phyloP scores from a whole-genome alignment of 2,113 vertebrate genomes.

The Benitochromis conjunctus region DNA sequence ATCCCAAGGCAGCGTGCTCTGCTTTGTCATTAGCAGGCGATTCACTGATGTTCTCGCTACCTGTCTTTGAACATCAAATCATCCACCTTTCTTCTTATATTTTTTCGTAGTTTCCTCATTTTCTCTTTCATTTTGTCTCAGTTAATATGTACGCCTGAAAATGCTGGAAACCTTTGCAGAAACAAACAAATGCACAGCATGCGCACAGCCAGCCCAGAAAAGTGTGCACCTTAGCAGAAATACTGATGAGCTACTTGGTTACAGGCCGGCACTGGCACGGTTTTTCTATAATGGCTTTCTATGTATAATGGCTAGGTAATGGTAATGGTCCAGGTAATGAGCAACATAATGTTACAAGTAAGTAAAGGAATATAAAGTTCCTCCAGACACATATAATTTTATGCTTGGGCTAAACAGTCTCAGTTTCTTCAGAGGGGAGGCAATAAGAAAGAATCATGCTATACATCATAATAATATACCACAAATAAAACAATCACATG shows the following conservation, averaged over 20 bases:
- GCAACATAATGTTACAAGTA: slow-evolving; percentile 49
- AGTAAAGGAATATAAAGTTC: slow-evolving; percentile 38
- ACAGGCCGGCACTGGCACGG: slow-evolving; percentile 42
- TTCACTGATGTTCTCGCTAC: slow-evolving; percentile 28
- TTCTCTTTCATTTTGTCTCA: not conserved
- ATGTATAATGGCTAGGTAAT: slow-evolving; percentile 50
- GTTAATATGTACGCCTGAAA: slow-evolving; percentile 1
- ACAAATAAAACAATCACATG: slow-evolving; percentile 19
- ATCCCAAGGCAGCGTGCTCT: slow-evolving; percentile 37
- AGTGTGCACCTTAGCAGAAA: slow-evolving; percentile 61
- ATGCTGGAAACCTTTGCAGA: slow-evolving; percentile 38
- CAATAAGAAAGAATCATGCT: not conserved
- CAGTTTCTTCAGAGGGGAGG: not conserved
- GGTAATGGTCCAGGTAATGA: slow-evolving; percentile 58
- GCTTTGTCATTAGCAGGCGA: slow-evolving; percentile 17
- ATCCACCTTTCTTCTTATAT: slow-evolving; percentile 2
- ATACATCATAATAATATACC: slow-evolving; percentile 10
- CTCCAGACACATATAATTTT: slow-evolving; percentile 22
- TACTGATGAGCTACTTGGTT: slow-evolving; percentile 62
- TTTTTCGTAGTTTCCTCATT: not conserved
- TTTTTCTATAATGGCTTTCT: slow-evolving; percentile 49
- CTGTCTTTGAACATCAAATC: slow-evolving; percentile 39
- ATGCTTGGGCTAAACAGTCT: not conserved
- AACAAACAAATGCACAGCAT: slow-evolving; percentile 30
- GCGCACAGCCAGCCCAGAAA: slow-evolving; percentile 17